Conservation (phyloP, 37 sponge, comb jelly and placozoan species). For the Axinella damicornis region DNA sequence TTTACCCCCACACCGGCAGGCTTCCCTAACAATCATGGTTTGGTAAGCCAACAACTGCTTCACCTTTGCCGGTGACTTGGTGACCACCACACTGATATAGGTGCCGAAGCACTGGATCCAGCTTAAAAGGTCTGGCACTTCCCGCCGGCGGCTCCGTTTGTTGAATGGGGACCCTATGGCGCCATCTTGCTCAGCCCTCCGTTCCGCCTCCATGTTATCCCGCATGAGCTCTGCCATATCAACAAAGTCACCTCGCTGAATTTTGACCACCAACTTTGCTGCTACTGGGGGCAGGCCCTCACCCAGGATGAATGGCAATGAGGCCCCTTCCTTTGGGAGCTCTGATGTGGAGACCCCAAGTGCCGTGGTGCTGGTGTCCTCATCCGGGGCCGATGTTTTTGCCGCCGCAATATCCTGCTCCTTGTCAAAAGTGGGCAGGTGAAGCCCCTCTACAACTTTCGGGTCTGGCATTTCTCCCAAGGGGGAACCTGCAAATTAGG, state of each 20-base stretch:
- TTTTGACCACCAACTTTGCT: not conserved
- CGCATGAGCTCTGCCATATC: not conserved
- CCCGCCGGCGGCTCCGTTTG: not conserved
- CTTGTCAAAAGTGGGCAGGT: too few species aligned
- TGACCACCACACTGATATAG: not conserved
- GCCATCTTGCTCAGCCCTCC: not conserved
- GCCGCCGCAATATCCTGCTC: too few species aligned
- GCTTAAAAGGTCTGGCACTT: constrained; percentile 4
- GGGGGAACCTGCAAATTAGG: too few species aligned
- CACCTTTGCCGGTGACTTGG: not conserved
- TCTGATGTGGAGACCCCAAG: too few species aligned
- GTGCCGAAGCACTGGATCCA: constrained; percentile 8
- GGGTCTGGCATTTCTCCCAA: too few species aligned
- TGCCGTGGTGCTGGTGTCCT: too few species aligned
- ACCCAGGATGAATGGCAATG: too few species aligned
- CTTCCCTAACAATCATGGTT: constrained; percentile 1
- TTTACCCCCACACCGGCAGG: constrained; percentile 2
- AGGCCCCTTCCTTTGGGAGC: too few species aligned
- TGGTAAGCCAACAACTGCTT: constrained; percentile 8
- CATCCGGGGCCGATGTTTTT: too few species aligned
- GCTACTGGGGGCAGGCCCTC: constrained; percentile 8
- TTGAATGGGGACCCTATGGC: too few species aligned
- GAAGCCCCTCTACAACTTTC: too few species aligned
- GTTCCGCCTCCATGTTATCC: not conserved
- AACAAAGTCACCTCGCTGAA: not conserved